These are phyloP conservation scores for Lepisosteus osseus DNA, from an alignment of 2,113 vertebrate genomes.

Conservation along the genomic window DNA sequence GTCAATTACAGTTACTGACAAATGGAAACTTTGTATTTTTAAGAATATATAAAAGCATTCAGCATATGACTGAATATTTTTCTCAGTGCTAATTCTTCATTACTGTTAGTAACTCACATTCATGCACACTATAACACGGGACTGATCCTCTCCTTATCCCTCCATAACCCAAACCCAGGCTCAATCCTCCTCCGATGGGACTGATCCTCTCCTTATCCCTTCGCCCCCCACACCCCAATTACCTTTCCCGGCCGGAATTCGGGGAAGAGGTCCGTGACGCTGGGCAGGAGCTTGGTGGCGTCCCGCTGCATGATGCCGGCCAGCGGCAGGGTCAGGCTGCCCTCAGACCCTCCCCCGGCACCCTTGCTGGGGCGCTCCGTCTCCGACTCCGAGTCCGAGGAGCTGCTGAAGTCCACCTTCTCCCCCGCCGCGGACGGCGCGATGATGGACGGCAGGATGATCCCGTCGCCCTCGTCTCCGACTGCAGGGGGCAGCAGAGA, in stretches of 20 bases:
- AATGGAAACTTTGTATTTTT: no score
- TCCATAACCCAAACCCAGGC: no score
- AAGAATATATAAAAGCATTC: no score
- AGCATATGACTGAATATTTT: no score
- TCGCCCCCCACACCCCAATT: slow-evolving; percentile 16
- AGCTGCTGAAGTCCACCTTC: slow-evolving; percentile 95
- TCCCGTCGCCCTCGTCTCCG: slow-evolving; percentile 86
- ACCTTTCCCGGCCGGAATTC: slow-evolving; percentile 96
- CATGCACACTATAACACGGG: no score
- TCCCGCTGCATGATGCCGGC: slow-evolving; percentile 97
- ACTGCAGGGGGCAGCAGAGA: slow-evolving; percentile 58
- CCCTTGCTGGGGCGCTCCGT: slow-evolving; percentile 81
- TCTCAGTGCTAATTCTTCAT: no score
- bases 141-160: no score
- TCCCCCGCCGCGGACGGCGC: slow-evolving; percentile 85
- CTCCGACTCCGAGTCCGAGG: slow-evolving; percentile 91
- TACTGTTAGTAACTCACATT: no score
- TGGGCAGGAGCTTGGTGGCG: slow-evolving; percentile 84
- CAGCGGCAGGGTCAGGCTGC: slow-evolving; percentile 84
- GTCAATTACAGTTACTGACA: not conserved
- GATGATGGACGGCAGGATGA: slow-evolving; percentile 96
- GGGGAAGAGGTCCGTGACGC: slow-evolving; percentile 92
- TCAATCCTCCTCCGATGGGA: no score
- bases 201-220: no score
- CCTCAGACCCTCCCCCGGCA: slow-evolving; percentile 69